Conservation (phyloP, 53 echinoderm and acorn worm genomes). For the Temnopleurus reevesii region DNA sequence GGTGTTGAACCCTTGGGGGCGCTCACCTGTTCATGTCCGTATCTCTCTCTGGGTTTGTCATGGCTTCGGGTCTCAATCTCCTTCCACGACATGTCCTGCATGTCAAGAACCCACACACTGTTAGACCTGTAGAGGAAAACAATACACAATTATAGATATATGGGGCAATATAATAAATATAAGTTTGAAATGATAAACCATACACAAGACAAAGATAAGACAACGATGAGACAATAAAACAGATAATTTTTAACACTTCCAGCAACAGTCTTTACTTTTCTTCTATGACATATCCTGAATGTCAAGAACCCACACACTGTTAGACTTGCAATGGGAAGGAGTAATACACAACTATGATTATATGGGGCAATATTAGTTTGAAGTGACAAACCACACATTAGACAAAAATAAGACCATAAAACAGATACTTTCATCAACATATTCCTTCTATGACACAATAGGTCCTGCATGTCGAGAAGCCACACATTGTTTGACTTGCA, state of each 20-base stretch:
- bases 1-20: too few relatives aligned
- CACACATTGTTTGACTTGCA: too few relatives aligned
- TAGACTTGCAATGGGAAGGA: slow-evolving; percentile 29
- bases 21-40: slow-evolving; percentile 56
- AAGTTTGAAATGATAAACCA: too few relatives aligned
- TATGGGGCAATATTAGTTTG: too few relatives aligned
- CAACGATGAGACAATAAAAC: too few relatives aligned
- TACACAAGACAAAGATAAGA: too few relatives aligned
- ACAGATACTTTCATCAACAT: too few relatives aligned
- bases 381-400: too few relatives aligned
- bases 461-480: slow-evolving; percentile 48
- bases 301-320: slow-evolving; percentile 53
- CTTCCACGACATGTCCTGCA: slow-evolving; percentile 49
- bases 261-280: slow-evolving; percentile 30
- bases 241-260: too few relatives aligned
- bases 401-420: too few relatives aligned
- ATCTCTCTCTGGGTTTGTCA: slow-evolving; percentile 54
- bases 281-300: slow-evolving; percentile 46
- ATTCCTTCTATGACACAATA: slow-evolving; percentile 42
- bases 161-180: too few relatives aligned
- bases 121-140: slow-evolving; percentile 38
- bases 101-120: slow-evolving; percentile 50
- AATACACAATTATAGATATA: too few relatives aligned
- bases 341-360: not conserved
- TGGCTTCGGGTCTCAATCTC: slow-evolving; percentile 55